These are phyloP conservation scores for Perithous albicinctus DNA, from an alignment of 2,888 invertebrate species.

Conservation along the genomic window DNA sequence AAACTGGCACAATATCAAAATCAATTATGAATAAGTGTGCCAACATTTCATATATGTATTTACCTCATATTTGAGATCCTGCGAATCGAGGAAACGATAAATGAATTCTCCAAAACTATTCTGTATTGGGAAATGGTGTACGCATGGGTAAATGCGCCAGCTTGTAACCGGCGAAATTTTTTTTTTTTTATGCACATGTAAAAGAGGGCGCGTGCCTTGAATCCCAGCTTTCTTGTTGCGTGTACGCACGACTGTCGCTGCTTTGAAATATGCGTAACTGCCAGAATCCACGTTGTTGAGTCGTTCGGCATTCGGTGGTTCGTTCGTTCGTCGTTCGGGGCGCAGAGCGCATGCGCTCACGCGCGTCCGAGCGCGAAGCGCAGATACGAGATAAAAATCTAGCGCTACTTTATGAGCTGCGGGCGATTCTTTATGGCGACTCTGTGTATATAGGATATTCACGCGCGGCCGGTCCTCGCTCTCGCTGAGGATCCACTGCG, in stretches of 20 bases:
- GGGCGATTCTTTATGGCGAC: conserved; percentile 83
- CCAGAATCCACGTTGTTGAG: conserved; percentile 69
- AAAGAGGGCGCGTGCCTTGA: conserved; percentile 67
- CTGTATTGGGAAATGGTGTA: background rate
- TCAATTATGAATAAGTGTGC: background rate
- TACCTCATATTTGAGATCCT: background rate
- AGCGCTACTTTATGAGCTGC: conserved; percentile 84
- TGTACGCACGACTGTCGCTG: conserved; percentile 65
- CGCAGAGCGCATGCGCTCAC: conserved; percentile 14
- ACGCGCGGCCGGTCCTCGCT: conserved; percentile 46
- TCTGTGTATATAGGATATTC: conserved; percentile 65
- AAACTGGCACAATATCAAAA: background rate
- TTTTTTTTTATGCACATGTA: conserved; percentile 58
- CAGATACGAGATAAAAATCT: conserved; percentile 80
- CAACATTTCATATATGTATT: background rate
- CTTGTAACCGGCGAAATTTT: conserved; percentile 38
- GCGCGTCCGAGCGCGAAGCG: conserved; percentile 30
- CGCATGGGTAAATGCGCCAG: background rate
- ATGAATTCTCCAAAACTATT: background rate
- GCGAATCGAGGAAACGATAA: background rate
- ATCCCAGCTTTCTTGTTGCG: conserved; percentile 51
- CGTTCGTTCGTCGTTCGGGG: conserved; percentile 14
- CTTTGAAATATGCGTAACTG: conserved; percentile 76
- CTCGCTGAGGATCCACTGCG: conserved; percentile 33
- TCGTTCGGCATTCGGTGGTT: conserved; percentile 77